Evolutionary conservation across 2,113 vertebrate species (phyloP), one percentile per base, ranked within the genome.

Genomic region (Phycodurus eques): DNA sequence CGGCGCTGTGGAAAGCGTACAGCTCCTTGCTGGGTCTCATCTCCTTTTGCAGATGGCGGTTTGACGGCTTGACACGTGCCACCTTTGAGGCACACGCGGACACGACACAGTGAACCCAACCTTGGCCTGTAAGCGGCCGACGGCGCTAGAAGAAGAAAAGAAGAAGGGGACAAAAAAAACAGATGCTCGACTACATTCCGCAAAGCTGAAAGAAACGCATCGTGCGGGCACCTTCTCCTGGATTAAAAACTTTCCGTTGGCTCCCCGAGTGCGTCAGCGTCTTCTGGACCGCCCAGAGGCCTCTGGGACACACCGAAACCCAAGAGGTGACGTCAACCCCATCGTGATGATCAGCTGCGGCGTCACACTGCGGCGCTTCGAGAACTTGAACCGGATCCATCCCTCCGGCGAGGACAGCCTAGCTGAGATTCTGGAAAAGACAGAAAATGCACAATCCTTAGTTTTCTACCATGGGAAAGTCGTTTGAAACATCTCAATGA

Each of bases 81-180:
- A 19, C 59, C 67, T 78, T 85, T 85, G 19, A 83, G 72, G 31
- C 43, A 31, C 46, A 93, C 89, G 68, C 79, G 83, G 54, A 96
- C 88, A 59, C 44, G 85, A 78, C 96, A 96, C 17, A 87, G 44
- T 2, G 95, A 94, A 10, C 94, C 94, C 80, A 94, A 74, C 70
- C 89, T 87, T 9, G 95, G 95, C 65, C 85, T 92, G 73, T 19
- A 14, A 54, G 77, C 89, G 72, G 80, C 49, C 20, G 68, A 71
- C 69, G 17, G 17, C 15, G 65, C 85, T 88, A 3, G 27, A 76
- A 53, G 17, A 75, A 2, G 35, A 71, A n/a, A 27, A 3, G 27
- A 76, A 53, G 17, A 75, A 3, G 35, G 27, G 1, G 1, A 27
- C 70, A n/a, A 76, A 61, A 68, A 8, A 68, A 2, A 76, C 13